These are phyloP conservation scores for Anser brachyrhynchus DNA, from an alignment of 2,113 vertebrate species.

Conservation along the genomic window DNA sequence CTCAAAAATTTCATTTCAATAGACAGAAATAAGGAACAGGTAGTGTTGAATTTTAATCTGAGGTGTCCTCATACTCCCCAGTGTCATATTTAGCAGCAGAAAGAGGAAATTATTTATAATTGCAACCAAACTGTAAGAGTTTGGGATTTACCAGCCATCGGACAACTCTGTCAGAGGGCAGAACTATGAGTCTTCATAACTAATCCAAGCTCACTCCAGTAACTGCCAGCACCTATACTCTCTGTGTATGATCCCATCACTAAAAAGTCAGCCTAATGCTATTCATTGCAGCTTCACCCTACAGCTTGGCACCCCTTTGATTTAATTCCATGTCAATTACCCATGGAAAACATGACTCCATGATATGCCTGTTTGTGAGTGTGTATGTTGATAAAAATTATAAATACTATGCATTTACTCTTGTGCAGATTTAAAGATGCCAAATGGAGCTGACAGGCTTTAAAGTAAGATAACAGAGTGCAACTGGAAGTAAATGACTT, in stretches of 20 bases:
- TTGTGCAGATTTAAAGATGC: not conserved
- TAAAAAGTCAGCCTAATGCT: not conserved
- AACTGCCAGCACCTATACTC: not conserved
- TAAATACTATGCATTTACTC: not conserved
- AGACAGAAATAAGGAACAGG: not conserved
- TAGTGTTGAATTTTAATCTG: not conserved
- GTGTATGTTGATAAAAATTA: not conserved
- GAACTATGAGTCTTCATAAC: not conserved
- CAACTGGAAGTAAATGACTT: not conserved
- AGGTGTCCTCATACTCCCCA: not conserved
- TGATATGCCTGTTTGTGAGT: not conserved
- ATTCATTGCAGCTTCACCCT: rapidly evolving
- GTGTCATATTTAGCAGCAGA: not conserved
- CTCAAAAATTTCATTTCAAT: not conserved
- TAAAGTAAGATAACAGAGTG: not conserved
- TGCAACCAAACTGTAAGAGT: not conserved
- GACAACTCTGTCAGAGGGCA: not conserved
- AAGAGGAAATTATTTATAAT: not conserved
- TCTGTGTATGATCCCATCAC: not conserved
- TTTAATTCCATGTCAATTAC: not conserved
- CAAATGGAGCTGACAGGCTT: not conserved
- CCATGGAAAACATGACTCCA: not conserved
- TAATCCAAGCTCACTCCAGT: not conserved
- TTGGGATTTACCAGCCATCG: not conserved
- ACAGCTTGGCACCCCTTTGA: not conserved